These are phyloP conservation scores for Mirounga angustirostris DNA, from an alignment of 2,113 vertebrate genomes.

Conservation along the genomic window DNA sequence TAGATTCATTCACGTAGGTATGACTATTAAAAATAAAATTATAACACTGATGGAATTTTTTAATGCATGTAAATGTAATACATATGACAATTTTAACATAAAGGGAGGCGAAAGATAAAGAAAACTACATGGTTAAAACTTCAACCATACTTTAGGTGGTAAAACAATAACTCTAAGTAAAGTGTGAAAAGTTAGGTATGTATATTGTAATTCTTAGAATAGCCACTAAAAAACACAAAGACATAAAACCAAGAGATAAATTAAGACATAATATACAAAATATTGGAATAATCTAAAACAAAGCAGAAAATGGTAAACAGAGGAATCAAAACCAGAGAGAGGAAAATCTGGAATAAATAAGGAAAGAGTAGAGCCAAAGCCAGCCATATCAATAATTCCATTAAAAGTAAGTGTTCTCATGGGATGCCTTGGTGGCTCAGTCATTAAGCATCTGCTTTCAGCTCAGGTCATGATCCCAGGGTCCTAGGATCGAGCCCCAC, in stretches of 20 bases:
- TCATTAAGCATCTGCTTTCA: no score
- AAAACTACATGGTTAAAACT: not conserved
- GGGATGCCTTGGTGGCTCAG: no score
- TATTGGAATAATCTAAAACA: not conserved
- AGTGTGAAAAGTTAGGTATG: not conserved
- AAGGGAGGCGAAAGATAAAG: not conserved
- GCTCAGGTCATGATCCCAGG: no score
- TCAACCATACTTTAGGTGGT: not conserved
- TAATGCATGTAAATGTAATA: not conserved
- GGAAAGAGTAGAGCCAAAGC: not conserved
- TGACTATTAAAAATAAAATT: not conserved
- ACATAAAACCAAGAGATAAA: not conserved
- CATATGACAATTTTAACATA: not conserved
- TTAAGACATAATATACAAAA: not conserved
- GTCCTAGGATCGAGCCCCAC: no score
- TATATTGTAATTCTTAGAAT: not conserved
- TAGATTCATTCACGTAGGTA: not conserved
- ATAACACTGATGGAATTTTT: not conserved
- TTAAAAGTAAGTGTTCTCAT: not conserved
- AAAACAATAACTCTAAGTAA: not conserved
- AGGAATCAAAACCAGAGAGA: not conserved
- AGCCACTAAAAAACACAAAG: not conserved
- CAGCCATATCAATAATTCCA: not conserved
- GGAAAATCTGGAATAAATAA: not conserved
- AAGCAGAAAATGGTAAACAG: not conserved